These are phyloP conservation scores for Heliconius sara DNA, from an alignment of 2,888 invertebrate genomes.

Conservation along the genomic window DNA sequence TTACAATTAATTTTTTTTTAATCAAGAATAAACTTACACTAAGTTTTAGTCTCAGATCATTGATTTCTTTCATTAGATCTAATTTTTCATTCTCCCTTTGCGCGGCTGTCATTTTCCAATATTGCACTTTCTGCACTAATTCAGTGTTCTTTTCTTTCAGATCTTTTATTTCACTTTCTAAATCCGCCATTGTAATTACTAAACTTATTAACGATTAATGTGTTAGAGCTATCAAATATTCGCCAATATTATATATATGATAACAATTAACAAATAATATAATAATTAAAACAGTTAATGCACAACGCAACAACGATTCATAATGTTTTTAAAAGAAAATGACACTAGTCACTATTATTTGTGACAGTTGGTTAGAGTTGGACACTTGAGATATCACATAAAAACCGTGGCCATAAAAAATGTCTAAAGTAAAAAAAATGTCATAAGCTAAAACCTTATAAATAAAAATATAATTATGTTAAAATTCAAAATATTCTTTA, in stretches of 20 bases:
- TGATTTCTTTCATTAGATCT: slow-evolving; percentile 72
- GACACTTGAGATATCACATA: not conserved
- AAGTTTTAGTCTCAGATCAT: slow-evolving; percentile 71
- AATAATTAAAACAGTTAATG: not conserved
- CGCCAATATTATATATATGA: not conserved
- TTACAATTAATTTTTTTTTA: too few relatives aligned
- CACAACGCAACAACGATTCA: not conserved
- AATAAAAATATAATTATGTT: too few relatives aligned
- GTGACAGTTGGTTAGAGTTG: slow-evolving; percentile 8
- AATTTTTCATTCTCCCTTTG: slow-evolving; percentile 73
- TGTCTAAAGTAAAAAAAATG: not conserved
- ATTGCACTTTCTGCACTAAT: slow-evolving; percentile 71
- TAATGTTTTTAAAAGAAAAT: slow-evolving; percentile 2
- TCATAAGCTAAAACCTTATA: not conserved
- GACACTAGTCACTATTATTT: slow-evolving; percentile 5
- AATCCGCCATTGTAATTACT: slow-evolving; percentile 56
- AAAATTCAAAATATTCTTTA: too few relatives aligned
- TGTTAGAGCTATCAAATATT: not conserved
- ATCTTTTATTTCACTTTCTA: slow-evolving; percentile 68
- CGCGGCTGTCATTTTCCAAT: slow-evolving; percentile 72
- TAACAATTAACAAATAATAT: not conserved
- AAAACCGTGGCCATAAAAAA: not conserved
- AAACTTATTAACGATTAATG: not conserved
- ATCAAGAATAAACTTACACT: slow-evolving; percentile 63
- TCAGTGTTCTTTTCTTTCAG: slow-evolving; percentile 72